Conservation (phyloP, 2,888 invertebrate species). For the Orthosia cruda region DNA sequence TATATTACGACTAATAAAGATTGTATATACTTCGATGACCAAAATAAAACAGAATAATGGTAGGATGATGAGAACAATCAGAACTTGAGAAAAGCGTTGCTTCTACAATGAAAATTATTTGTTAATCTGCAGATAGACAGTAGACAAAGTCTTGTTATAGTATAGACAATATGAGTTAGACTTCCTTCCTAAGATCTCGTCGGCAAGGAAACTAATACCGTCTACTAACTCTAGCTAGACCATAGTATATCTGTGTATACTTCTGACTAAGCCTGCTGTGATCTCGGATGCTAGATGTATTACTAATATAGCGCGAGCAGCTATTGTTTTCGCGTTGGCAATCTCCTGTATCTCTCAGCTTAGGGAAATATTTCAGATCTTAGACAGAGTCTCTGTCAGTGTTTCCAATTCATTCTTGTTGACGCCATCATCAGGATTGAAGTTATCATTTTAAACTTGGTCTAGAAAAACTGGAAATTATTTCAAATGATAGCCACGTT, state of each 20-base stretch:
- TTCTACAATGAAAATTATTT: too few species aligned
- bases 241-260: not conserved
- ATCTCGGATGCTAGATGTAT: constrained; percentile 6
- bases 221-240: not conserved
- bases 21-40: not conserved
- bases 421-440: not conserved
- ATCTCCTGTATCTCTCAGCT: constrained; percentile 11
- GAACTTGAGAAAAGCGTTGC: not conserved
- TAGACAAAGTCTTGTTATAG: not conserved
- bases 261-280: constrained; percentile 25
- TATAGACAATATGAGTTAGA: constrained; percentile 2
- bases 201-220: not conserved
- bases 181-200: not conserved
- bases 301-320: not conserved
- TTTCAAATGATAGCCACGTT: too few species aligned
- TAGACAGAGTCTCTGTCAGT: not conserved
- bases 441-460: too few species aligned
- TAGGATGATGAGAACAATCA: not conserved
- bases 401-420: not conserved
- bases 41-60: not conserved
- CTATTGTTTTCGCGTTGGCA: constrained; percentile 9
- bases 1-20: not conserved
- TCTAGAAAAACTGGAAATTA: too few species aligned
- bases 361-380: constrained; percentile 11
- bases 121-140: too few species aligned